Percentiles rank a stretch among this genome's conserved stretches.
Conservation (phyloP, 1,140 invertebrate genomes). For the Leptopilina clavipes region DNA sequence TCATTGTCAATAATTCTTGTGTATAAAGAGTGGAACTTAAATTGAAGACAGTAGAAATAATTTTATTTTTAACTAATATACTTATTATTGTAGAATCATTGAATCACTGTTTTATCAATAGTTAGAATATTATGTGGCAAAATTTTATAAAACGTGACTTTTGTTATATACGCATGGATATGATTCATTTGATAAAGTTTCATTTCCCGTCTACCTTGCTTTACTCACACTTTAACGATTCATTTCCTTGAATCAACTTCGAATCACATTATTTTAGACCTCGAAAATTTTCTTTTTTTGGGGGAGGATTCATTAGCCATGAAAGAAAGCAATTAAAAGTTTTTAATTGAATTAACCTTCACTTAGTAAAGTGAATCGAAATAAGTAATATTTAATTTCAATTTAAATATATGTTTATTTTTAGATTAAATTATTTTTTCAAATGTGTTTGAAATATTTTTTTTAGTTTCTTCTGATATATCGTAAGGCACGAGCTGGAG, state of each 20-base stretch:
- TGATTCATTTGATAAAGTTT: slow-evolving; percentile 26
- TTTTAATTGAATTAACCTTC: background rate
- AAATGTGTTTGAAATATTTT: background rate
- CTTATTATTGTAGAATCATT: background rate
- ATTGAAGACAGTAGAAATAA: no score
- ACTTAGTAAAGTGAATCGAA: background rate
- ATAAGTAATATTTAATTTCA: no score
- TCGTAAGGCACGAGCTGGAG: slow-evolving; percentile 89
- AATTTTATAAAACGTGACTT: slow-evolving; percentile 13
- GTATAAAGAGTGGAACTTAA: no score
- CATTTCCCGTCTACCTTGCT: background rate
- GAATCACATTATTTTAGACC: slow-evolving; percentile 35
- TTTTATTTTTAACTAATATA: background rate
- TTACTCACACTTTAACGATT: slow-evolving; percentile 17
- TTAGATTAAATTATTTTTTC: background rate
- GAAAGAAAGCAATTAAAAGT: background rate
- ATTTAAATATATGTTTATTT: no score
- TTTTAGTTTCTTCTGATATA: slow-evolving; percentile 89
- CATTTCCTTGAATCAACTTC: background rate
- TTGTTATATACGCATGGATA: background rate
- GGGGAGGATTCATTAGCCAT: background rate
- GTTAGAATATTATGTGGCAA: background rate
- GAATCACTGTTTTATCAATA: background rate
- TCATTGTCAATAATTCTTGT: no score
- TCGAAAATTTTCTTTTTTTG: background rate